These are phyloP conservation scores for Apostichopus parvimensis DNA, from an alignment of 35 echinoderm and acorn worm genomes.

Conservation along the genomic window DNA sequence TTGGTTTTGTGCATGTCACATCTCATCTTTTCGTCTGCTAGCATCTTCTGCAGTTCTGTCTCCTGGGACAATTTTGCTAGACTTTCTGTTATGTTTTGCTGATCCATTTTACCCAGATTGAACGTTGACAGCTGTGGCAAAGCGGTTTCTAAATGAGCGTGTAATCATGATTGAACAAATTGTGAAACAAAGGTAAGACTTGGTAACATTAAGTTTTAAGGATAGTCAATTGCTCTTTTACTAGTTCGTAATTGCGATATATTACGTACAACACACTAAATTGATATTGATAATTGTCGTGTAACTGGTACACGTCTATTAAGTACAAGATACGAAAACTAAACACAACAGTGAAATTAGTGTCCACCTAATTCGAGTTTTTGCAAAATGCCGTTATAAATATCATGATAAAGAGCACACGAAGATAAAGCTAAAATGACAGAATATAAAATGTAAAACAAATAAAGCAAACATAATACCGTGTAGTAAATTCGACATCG, in stretches of 20 bases:
- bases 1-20: slow-evolving; percentile 98
- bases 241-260: too few species aligned
- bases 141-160: background rate
- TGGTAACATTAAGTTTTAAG: too few species aligned
- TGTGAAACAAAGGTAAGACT: too few species aligned
- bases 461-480: background rate
- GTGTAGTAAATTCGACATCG: background rate
- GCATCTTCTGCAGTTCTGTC: slow-evolving; percentile 94
- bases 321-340: background rate
- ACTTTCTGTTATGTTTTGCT: slow-evolving; percentile 32
- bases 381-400: background rate
- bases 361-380: background rate
- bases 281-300: background rate
- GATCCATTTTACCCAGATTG: slow-evolving; percentile 32
- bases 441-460: background rate
- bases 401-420: background rate
- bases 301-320: background rate
- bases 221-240: too few species aligned
- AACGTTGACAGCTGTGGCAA: background rate
- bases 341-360: too few species aligned
- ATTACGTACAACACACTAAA: too few species aligned
- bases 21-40: slow-evolving; percentile 91
- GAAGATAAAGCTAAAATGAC: background rate
- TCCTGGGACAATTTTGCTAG: slow-evolving; percentile 84
- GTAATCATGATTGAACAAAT: too few species aligned